Conservation (phyloP, 1,140 invertebrate genomes). For the Brachionus koreanus region DNA sequence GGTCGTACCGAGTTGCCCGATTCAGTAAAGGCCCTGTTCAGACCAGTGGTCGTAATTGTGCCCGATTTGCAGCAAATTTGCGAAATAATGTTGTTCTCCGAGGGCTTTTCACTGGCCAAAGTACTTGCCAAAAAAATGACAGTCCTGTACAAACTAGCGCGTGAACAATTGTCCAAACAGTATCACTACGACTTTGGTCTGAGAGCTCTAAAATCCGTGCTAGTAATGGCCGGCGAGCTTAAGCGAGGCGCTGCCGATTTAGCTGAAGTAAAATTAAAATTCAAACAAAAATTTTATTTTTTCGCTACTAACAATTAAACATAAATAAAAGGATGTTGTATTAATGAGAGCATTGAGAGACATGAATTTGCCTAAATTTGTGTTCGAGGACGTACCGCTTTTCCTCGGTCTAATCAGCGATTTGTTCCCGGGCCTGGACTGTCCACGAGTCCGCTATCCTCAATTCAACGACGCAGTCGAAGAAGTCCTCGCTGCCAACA, state of each 20-base stretch:
- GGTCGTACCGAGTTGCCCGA: slow-evolving; percentile 82
- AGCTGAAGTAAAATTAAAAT: slow-evolving; percentile 61
- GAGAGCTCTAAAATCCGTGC: slow-evolving; percentile 76
- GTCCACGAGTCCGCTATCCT: slow-evolving; percentile 75
- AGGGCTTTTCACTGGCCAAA: slow-evolving; percentile 80
- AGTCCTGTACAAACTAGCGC: slow-evolving; percentile 75
- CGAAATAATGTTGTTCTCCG: slow-evolving; percentile 81
- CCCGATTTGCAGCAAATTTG: slow-evolving; percentile 85
- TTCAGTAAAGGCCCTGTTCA: slow-evolving; percentile 80
- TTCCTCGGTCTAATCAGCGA: slow-evolving; percentile 81
- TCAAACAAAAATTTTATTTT: neutral
- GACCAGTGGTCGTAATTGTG: slow-evolving; percentile 80
- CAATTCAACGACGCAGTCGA: slow-evolving; percentile 76
- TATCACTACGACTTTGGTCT: slow-evolving; percentile 90
- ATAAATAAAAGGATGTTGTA: slow-evolving; percentile 17
- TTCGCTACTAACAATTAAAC: neutral
- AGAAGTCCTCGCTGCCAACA: slow-evolving; percentile 64
- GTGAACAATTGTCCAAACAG: slow-evolving; percentile 82
- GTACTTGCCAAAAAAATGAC: slow-evolving; percentile 87
- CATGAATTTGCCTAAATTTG: slow-evolving; percentile 86
- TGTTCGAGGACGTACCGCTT: slow-evolving; percentile 80
- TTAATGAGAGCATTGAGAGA: slow-evolving; percentile 73
- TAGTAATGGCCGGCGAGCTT: slow-evolving; percentile 80
- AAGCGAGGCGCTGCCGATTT: slow-evolving; percentile 71
- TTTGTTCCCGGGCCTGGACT: slow-evolving; percentile 80